Conservation (phyloP, 2,888 invertebrate genomes). For the Orchesella flavescens region DNA sequence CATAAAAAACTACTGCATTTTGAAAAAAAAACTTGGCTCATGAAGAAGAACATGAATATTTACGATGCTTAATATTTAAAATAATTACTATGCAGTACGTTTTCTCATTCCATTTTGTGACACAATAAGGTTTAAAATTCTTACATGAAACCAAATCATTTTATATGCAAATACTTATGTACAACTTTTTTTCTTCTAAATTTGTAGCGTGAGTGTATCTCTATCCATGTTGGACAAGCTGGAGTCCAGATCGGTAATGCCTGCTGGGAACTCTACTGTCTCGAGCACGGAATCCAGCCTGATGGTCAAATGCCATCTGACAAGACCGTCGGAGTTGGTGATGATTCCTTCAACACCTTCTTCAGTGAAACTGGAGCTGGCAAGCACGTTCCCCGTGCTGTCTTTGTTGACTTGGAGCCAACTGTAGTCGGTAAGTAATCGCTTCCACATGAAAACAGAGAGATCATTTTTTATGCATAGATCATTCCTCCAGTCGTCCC, state of each 20-base stretch:
- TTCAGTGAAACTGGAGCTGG: constrained; percentile 78
- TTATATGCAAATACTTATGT: neutral
- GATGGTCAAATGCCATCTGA: constrained; percentile 92
- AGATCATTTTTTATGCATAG: neutral
- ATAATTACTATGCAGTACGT: too few relatives aligned
- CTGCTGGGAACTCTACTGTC: constrained; percentile 88
- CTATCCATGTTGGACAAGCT: constrained; percentile 89
- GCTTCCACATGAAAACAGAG: constrained; percentile 2
- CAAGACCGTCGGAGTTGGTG: constrained; percentile 84
- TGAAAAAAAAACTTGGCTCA: too few relatives aligned
- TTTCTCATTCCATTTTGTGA: too few relatives aligned
- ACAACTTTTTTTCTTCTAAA: neutral
- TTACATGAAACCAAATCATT: too few relatives aligned
- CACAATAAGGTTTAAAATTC: too few relatives aligned
- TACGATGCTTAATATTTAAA: too few relatives aligned
- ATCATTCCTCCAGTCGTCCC: neutral
- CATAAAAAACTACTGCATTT: neutral
- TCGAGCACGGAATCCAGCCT: constrained; percentile 81
- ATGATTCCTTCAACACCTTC: constrained; percentile 78
- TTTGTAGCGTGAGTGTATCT: constrained; percentile 85
- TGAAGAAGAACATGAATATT: too few relatives aligned
- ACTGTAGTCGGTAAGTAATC: constrained; percentile 78
- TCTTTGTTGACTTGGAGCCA: constrained; percentile 80
- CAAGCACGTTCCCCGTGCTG: constrained; percentile 78
- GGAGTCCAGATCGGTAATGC: constrained; percentile 89